These are phyloP conservation scores for Lethrus apterus DNA, from an alignment of 1,140 invertebrate species.

Conservation along the genomic window DNA sequence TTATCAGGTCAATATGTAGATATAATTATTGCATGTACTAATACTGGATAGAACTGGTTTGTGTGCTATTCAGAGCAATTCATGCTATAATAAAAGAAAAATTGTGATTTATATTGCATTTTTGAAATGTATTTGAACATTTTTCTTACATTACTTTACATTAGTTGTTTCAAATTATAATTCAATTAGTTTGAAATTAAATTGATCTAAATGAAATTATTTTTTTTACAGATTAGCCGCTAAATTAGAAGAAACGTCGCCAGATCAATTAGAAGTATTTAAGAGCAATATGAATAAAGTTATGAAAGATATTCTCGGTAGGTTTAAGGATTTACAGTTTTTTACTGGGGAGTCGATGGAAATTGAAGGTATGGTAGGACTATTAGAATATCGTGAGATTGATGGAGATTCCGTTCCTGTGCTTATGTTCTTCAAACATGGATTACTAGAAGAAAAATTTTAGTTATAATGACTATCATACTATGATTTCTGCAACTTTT, in stretches of 20 bases:
- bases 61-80: slow-evolving; percentile 32
- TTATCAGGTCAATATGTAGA: no score
- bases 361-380: slow-evolving; percentile 84
- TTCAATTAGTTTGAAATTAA: no score
- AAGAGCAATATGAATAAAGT: slow-evolving; percentile 92
- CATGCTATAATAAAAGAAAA: slow-evolving; percentile 31
- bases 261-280: slow-evolving; percentile 79
- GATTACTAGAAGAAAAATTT: slow-evolving; percentile 89
- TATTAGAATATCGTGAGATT: slow-evolving; percentile 89
- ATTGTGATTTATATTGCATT: not conserved
- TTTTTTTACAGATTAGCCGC: slow-evolving; percentile 61
- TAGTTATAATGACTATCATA: slow-evolving; percentile 48
- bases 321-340: slow-evolving; percentile 91
- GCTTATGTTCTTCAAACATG: slow-evolving; percentile 94
- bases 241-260: slow-evolving; percentile 70
- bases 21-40: slow-evolving; percentile 31
- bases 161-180: slow-evolving; percentile 13
- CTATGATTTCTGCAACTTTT: not conserved
- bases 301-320: slow-evolving; percentile 85
- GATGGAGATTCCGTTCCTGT: slow-evolving; percentile 74
- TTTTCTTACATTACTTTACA: slow-evolving; percentile 8
- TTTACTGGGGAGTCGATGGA: slow-evolving; percentile 95
- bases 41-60: slow-evolving; percentile 30
- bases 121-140: slow-evolving; percentile 10
- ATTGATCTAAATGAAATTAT: slow-evolving; percentile 10